Evolutionary conservation across 37 sponge, comb jelly and placozoan genomes (phyloP), one percentile per base, ranked within the genome.

Genomic region (Diacarnus erythraeanus): DNA sequence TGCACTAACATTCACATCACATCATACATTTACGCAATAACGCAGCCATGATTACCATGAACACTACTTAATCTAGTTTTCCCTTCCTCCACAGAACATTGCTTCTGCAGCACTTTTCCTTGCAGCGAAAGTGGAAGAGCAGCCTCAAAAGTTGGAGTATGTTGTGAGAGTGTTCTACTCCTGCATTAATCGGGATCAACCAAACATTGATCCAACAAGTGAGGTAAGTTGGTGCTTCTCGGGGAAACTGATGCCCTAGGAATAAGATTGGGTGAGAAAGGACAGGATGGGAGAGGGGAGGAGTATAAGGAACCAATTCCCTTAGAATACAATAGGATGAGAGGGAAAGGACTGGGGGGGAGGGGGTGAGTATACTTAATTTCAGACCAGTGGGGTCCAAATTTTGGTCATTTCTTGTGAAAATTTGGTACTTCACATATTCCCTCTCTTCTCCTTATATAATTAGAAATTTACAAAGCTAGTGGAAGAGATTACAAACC

Each of bases 51-150:
- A n/a, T n/a, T n/a, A n/a, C n/a, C n/a, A n/a, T n/a, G n/a, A n/a
- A n/a, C n/a, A n/a, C n/a, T n/a, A n/a, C n/a, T n/a, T n/a, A n/a
- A n/a, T n/a, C n/a, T n/a, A n/a, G n/a, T 20, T n/a, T 22, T 72
- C 3, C 12, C 65, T 30, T 43, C 17, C 27, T 10, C 38, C 66
- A 31, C 70, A 97, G 97, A 77, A 79, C 8, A 79, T 98, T 25
- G 94, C 97, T 54, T 82, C 85, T 21, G 87, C 90, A 21, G 87
- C 93, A 23, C 71, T 99, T 58, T 99, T 99, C 75, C 69, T 99
- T 69, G 93, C 99, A 0, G 90, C 93, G 25, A 99, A 99, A 71
- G 86, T 90, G 10, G 97, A 96, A 69, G 99, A 99, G 64, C 97
- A 96, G 74, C 99, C 99, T 61, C 73, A 89, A 23, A 88, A 89